phyloP scores from a whole-genome alignment of 2,113 vertebrate species.

The Fregata magnificens region DNA sequence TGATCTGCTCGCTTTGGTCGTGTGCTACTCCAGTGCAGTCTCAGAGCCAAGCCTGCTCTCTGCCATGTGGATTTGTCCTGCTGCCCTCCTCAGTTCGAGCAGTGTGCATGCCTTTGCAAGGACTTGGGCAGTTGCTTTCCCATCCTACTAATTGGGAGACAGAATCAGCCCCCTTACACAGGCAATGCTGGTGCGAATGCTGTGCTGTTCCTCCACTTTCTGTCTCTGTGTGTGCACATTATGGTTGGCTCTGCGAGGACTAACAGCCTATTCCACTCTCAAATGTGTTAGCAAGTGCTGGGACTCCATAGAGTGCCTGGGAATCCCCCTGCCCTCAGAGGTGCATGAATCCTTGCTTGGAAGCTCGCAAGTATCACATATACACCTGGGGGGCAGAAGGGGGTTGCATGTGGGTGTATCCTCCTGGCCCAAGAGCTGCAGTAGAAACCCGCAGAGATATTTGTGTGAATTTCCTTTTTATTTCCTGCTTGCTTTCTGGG shows the following conservation, averaged over 20 bases:
- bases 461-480: neutral
- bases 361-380: neutral
- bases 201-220: neutral
- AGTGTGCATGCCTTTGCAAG: neutral
- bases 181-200: neutral
- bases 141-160: accelerated
- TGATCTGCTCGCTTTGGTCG: accelerated
- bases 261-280: neutral
- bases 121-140: neutral
- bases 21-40: neutral
- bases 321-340: neutral
- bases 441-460: conserved; percentile 10
- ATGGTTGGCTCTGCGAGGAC: neutral
- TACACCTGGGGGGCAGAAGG: neutral
- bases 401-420: neutral
- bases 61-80: neutral
- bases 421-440: neutral
- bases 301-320: accelerated
- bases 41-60: neutral
- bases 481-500: neutral
- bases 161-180: neutral
- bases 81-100: neutral
- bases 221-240: neutral
- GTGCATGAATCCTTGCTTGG: neutral
- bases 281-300: neutral